A percentile compares a stretch with the other conserved stretches of the same genome.
phyloP scores from a whole-genome alignment of 1,140 invertebrate genomes.

The Eubasilissa regina region DNA sequence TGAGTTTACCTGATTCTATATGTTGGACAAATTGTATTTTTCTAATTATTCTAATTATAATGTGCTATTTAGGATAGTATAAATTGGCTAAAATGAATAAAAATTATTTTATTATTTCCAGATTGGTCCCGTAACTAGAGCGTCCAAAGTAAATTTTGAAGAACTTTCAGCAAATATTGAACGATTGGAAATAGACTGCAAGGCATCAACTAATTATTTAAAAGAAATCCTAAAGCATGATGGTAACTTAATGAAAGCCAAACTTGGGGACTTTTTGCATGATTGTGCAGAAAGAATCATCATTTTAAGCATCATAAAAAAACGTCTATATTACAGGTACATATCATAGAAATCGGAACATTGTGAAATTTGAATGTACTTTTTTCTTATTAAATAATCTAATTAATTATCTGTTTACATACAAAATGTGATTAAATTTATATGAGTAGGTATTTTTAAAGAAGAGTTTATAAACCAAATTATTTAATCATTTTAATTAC shows the following conservation, averaged over 20 bases:
- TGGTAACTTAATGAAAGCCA: slow-evolving; percentile 89
- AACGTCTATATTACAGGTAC: slow-evolving; percentile 91
- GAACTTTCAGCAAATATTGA: slow-evolving; percentile 88
- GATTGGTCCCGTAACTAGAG: slow-evolving; percentile 93
- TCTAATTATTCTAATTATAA: no score
- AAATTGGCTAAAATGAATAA: neutral
- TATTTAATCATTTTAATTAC: no score
- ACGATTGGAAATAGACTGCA: slow-evolving; percentile 95
- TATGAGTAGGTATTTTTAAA: no score
- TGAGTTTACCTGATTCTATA: no score
- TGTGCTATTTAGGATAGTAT: no score
- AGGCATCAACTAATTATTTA: slow-evolving; percentile 97
- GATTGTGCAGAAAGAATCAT: slow-evolving; percentile 98
- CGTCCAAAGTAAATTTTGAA: slow-evolving; percentile 94
- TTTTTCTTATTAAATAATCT: no score
- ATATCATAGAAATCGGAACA: slow-evolving; percentile 40
- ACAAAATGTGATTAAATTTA: no score
- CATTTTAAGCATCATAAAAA: slow-evolving; percentile 91
- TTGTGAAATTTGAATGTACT: slow-evolving; percentile 30
- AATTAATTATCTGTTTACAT: no score
- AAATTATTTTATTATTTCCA: slow-evolving; percentile 61
- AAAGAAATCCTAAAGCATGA: slow-evolving; percentile 97
- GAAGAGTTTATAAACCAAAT: no score
- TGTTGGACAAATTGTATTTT: no score
- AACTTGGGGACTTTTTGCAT: slow-evolving; percentile 95